Evolutionary conservation across 2,797 vertebrate genomes (phyloP), one percentile per base, ranked within the genome.

Genomic region (Pseudochromis fuscus): DNA sequence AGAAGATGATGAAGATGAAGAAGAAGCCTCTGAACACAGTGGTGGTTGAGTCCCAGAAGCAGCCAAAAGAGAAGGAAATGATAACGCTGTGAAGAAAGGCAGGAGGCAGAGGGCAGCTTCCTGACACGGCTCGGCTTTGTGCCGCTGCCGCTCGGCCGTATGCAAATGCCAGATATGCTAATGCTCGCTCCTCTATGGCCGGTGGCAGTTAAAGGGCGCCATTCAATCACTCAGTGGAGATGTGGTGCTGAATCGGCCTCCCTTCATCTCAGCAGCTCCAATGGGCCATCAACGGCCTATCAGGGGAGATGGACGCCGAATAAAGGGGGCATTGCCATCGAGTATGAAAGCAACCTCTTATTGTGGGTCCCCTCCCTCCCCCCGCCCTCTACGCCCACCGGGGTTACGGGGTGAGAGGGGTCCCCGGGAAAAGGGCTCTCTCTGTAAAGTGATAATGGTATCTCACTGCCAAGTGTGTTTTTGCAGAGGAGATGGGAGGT

Each of bases 161-260:
- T 92, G 90, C 87, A 59, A 87, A 92, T 86, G 19, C 4, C 0
- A 4, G 2, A 63, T 82, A 91, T 90, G 88, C 74, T 87, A 90
- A 92, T 87, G 75, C 79, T 25, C 19, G 13, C 18, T 35, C 40
- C 60, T 75, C 73, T 71, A 62, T 15, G 42, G 68, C 76, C 57
- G 5, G 63, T 27, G 63, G 74, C 30, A 4, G 68, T 61, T 76
- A 89, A 91, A 93, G 79, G 86, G 53, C 65, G 52, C 80, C 82
- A 88, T 94, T 94, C 87, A 93, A 52, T 71, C 79, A 55, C 60
- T 4, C 55, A 19, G 75, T 76, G 48, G 15, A 53, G 72, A 67
- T 72, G 48, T 79, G 72, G 9, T 56, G 72, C 71, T 81, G 83
- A 86, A 73, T 81, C 37, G 72, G 72, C 57, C 61, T 82, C 63